phyloP scores from a whole-genome alignment of 2,888 invertebrate genomes.

The Meiosimyza decipiens region DNA sequence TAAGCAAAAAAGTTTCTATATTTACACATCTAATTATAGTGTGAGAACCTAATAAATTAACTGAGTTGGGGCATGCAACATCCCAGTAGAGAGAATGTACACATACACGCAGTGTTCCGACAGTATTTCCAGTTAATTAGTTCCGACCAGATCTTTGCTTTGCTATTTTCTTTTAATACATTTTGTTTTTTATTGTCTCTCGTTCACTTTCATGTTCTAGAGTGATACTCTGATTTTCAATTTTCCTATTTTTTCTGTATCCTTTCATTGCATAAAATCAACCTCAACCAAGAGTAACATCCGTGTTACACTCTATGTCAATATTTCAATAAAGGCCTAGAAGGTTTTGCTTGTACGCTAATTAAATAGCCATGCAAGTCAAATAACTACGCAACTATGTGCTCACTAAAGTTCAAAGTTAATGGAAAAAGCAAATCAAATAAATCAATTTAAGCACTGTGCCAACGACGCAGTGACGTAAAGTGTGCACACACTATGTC shows the following conservation, averaged over 20 bases:
- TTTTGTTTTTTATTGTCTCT: too few relatives aligned
- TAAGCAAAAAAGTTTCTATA: too few relatives aligned
- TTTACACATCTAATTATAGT: too few relatives aligned
- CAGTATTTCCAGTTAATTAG: conserved; percentile 25
- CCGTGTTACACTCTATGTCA: neutral
- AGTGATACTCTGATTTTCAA: neutral
- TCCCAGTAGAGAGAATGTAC: too few relatives aligned
- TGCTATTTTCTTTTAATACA: conserved; percentile 2
- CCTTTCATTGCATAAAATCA: conserved; percentile 5
- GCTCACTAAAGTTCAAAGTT: conserved; percentile 20
- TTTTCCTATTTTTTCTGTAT: neutral
- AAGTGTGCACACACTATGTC: neutral
- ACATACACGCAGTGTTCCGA: neutral
- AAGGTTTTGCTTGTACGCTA: too few relatives aligned
- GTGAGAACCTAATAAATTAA: too few relatives aligned
- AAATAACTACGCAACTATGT: too few relatives aligned
- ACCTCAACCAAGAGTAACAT: neutral
- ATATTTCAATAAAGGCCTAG: conserved; percentile 5
- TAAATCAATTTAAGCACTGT: conserved; percentile 8
- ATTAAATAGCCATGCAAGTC: too few relatives aligned
- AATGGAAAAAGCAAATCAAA: conserved; percentile 30
- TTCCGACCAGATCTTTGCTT: conserved; percentile 6
- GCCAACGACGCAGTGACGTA: neutral
- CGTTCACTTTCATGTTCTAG: neutral
- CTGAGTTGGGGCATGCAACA: too few relatives aligned